Percentiles rank a stretch among this genome's conserved stretches.
phyloP scores from a whole-genome alignment of 2,888 invertebrate species.

The Phortica magna region DNA sequence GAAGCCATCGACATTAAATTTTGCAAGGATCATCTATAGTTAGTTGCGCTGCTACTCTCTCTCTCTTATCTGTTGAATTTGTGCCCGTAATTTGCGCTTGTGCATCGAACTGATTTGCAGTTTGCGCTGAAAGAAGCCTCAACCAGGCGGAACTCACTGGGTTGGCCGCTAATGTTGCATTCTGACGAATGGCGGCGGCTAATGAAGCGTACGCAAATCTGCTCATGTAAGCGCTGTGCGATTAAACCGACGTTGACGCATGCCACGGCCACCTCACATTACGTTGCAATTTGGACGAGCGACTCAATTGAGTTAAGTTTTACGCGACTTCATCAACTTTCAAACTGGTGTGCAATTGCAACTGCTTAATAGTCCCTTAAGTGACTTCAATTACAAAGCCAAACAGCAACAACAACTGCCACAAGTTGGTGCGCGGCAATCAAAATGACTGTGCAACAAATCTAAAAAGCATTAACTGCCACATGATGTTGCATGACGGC shows the following conservation, averaged over 20 bases:
- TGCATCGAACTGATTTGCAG: too few species aligned
- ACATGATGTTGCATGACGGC: slow-evolving; percentile 16
- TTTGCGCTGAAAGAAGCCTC: background rate
- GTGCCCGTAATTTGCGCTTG: too few species aligned
- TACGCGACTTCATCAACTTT: background rate
- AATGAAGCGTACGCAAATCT: slow-evolving; percentile 27
- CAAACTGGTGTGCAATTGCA: slow-evolving; percentile 1
- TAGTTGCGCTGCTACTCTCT: too few species aligned
- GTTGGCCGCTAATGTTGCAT: background rate
- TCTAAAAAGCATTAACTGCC: slow-evolving; percentile 30
- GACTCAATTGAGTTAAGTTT: slow-evolving; percentile 26
- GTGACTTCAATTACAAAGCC: slow-evolving; percentile 33
- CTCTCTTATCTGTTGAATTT: too few species aligned
- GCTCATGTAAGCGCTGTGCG: background rate
- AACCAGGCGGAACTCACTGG: background rate
- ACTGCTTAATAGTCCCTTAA: slow-evolving; percentile 18
- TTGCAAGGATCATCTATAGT: too few species aligned
- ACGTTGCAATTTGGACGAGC: background rate
- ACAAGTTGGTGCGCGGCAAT: slow-evolving; percentile 5
- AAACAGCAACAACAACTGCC: background rate
- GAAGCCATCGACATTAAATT: too few species aligned
- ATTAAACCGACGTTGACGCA: slow-evolving; percentile 15
- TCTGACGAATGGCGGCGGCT: slow-evolving; percentile 17
- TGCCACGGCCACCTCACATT: background rate
- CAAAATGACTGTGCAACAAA: slow-evolving; percentile 33